A percentile compares a stretch with the other conserved stretches of the same genome.
These are phyloP conservation scores for Setipinna tenuifilis DNA, from an alignment of 2,797 vertebrate genomes.

Conservation along the genomic window DNA sequence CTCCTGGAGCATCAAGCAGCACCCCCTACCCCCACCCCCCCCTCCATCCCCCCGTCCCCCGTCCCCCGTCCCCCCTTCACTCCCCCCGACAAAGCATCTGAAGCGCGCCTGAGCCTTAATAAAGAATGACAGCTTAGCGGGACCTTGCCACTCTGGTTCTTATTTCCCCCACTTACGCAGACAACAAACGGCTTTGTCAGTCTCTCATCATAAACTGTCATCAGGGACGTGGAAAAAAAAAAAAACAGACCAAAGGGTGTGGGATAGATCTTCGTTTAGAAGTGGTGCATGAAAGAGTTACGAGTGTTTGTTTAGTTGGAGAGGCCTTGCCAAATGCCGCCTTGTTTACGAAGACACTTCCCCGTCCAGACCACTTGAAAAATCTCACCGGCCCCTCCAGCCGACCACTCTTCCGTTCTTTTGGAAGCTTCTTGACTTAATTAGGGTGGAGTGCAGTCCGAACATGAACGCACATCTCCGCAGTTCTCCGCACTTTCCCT, in stretches of 20 bases:
- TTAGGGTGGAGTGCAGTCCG: slow-evolving; percentile 48
- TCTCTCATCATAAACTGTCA: slow-evolving; percentile 51
- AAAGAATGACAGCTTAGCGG: slow-evolving; percentile 78
- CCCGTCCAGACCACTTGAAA: slow-evolving; percentile 57
- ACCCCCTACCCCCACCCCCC: slow-evolving; percentile 47
- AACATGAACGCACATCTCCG: slow-evolving; percentile 49
- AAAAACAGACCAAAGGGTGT: slow-evolving; percentile 61
- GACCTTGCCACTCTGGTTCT: slow-evolving; percentile 71
- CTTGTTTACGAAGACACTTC: slow-evolving; percentile 49
- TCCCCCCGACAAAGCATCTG: slow-evolving; percentile 66
- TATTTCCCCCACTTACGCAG: slow-evolving; percentile 73
- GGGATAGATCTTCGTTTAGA: slow-evolving; percentile 61
- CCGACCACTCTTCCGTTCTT: slow-evolving; percentile 35
- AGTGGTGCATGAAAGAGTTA: slow-evolving; percentile 68
- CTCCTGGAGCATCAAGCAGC: slow-evolving; percentile 58
- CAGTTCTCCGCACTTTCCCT: slow-evolving; percentile 49
- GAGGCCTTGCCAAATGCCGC: slow-evolving; percentile 38
- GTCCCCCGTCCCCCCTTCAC: slow-evolving; percentile 15
- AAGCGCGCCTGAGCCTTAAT: slow-evolving; percentile 71
- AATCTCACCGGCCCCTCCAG: slow-evolving; percentile 39
- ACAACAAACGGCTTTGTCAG: slow-evolving; percentile 66
- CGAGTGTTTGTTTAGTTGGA: slow-evolving; percentile 61
- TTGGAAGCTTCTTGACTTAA: slow-evolving; percentile 62
- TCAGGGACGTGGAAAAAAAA: slow-evolving; percentile 1
- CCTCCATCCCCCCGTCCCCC: slow-evolving; percentile 23